Conservation (phyloP, 2,113 vertebrate species). For the Notothenia rossii region DNA sequence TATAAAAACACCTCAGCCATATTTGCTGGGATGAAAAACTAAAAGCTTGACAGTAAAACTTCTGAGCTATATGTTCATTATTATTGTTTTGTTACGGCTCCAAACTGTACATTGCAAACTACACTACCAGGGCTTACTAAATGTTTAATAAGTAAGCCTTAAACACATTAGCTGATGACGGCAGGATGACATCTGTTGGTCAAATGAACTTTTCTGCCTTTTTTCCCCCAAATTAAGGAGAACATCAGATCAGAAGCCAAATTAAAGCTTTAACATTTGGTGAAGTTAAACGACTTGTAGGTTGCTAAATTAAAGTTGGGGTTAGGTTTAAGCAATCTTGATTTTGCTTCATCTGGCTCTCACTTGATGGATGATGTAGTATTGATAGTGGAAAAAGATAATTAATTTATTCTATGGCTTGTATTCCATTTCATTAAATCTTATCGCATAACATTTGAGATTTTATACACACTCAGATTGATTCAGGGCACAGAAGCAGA, state of each 20-base stretch:
- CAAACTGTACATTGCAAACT: not conserved
- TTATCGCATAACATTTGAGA: not conserved
- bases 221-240: not conserved
- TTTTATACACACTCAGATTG: not conserved
- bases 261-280: not conserved
- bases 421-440: not conserved
- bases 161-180: not conserved
- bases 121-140: not conserved
- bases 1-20: conserved; percentile 22
- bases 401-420: not conserved
- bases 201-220: not conserved
- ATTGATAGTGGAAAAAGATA: not conserved
- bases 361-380: not conserved
- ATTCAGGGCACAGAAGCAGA: conserved; percentile 24
- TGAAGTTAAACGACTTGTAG: not conserved
- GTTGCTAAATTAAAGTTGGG: not conserved
- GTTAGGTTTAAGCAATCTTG: too few relatives aligned
- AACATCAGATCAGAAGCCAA: not conserved
- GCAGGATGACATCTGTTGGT: not conserved
- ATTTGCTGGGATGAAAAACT: not conserved
- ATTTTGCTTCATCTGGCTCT: not conserved
- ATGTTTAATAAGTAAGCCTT: conserved; percentile 9
- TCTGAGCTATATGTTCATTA: conserved; percentile 10
- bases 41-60: conserved; percentile 25
- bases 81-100: not conserved